Conservation (phyloP, 2,113 vertebrate species). For the Scomber japonicus region DNA sequence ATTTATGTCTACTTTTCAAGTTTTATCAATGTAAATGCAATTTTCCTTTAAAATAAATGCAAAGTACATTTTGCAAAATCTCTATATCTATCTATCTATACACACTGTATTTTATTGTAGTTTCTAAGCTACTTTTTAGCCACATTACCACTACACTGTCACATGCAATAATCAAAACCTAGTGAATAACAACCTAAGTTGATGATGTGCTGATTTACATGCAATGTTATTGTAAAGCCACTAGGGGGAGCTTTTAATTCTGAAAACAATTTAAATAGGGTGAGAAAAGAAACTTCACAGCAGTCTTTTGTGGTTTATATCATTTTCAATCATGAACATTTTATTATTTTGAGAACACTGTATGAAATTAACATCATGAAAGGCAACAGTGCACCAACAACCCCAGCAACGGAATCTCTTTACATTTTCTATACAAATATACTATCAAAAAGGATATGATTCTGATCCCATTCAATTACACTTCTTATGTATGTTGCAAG, state of each 20-base stretch:
- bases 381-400: slow-evolving; percentile 71
- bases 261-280: not conserved
- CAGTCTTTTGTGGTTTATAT: slow-evolving; percentile 19
- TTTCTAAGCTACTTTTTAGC: not conserved
- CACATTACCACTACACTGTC: not conserved
- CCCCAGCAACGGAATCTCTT: slow-evolving; percentile 44
- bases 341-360: slow-evolving; percentile 58
- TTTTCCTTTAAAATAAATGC: slow-evolving; percentile 63
- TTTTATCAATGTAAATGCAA: slow-evolving; percentile 43
- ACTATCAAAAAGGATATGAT: slow-evolving; percentile 27
- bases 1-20: slow-evolving; percentile 32
- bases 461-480: slow-evolving; percentile 63
- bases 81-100: too few species aligned
- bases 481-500: slow-evolving; percentile 35
- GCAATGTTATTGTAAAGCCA: slow-evolving; percentile 21
- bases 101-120: not conserved
- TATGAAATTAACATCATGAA: slow-evolving; percentile 56
- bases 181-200: not conserved
- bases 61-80: slow-evolving; percentile 28
- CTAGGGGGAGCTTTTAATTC: slow-evolving; percentile 21
- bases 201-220: not conserved
- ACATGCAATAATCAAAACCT: too few species aligned
- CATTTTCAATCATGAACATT: slow-evolving; percentile 46
- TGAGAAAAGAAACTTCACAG: not conserved
- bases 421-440: slow-evolving; percentile 49